phyloP scores from a whole-genome alignment of 1,140 invertebrate species.

The Eueides isabella region DNA sequence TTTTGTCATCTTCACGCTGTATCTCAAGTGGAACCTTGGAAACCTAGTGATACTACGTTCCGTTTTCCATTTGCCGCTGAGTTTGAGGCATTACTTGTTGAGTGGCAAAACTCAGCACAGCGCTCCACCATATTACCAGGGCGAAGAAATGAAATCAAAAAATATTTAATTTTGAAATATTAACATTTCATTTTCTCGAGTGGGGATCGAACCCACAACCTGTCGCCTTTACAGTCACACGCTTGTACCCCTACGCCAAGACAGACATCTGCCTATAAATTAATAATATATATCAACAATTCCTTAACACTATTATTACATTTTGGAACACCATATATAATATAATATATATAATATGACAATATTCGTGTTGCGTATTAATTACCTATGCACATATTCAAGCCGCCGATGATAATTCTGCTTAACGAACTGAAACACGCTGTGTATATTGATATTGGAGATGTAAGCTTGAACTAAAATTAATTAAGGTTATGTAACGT shows the following conservation, averaged over 20 bases:
- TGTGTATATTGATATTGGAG: slow-evolving; percentile 5
- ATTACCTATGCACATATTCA: slow-evolving; percentile 22
- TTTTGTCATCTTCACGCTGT: not conserved
- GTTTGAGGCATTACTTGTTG: not conserved
- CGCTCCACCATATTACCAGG: not conserved
- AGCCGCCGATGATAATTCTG: slow-evolving; percentile 25
- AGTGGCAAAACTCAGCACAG: not conserved
- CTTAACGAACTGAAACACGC: slow-evolving; percentile 25
- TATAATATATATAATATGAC: not conserved
- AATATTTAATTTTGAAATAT: too few species aligned
- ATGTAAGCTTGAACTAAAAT: not conserved
- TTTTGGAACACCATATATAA: not conserved
- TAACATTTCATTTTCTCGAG: too few species aligned
- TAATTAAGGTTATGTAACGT: slow-evolving; percentile 1
- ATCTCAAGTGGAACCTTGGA: not conserved
- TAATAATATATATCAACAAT: not conserved
- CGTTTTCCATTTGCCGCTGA: not conserved
- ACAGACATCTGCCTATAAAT: too few species aligned
- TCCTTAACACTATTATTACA: not conserved
- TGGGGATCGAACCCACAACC: too few species aligned
- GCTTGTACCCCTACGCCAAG: too few species aligned
- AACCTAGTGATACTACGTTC: not conserved
- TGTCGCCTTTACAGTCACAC: too few species aligned
- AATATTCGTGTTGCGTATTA: slow-evolving; percentile 3
- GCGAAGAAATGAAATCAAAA: too few species aligned